Evolutionary conservation across 2,888 invertebrate species (phyloP).

Genomic region (Cheilosia grossa): DNA sequence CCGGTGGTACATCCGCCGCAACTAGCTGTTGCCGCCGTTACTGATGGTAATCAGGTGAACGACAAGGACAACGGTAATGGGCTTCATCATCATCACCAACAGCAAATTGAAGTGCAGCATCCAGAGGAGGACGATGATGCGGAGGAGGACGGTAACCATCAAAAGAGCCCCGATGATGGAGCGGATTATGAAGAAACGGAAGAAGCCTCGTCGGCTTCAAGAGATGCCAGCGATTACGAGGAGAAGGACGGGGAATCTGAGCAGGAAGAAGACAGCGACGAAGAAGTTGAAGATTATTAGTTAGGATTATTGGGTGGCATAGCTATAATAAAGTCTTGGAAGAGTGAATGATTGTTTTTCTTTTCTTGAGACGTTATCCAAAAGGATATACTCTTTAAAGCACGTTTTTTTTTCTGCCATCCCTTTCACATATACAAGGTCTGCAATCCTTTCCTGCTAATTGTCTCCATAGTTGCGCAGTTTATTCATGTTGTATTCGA

Average conservation of each 20-base stretch:
- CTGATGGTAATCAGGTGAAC: constrained; percentile 38
- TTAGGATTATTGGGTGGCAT: constrained; percentile 3
- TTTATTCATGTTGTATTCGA: too few relatives aligned
- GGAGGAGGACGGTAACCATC: constrained; percentile 73
- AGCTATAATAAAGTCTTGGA: not conserved
- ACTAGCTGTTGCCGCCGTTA: constrained; percentile 29
- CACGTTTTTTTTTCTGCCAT: too few relatives aligned
- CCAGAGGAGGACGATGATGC: constrained; percentile 70
- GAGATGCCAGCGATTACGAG: constrained; percentile 63
- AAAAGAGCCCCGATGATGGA: constrained; percentile 24
- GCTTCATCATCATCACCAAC: constrained; percentile 53
- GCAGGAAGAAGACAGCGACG: constrained; percentile 74
- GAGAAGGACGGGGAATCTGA: constrained; percentile 49
- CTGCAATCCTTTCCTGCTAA: too few relatives aligned
- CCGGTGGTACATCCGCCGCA: constrained; percentile 69
- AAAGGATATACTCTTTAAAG: too few relatives aligned
- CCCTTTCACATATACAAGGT: too few relatives aligned
- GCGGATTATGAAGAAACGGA: constrained; percentile 32
- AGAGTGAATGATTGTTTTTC: not conserved
- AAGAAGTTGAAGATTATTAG: constrained; percentile 79
- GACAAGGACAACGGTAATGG: constrained; percentile 61
- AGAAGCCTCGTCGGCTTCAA: constrained; percentile 54
- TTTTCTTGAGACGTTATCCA: too few relatives aligned
- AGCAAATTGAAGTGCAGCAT: constrained; percentile 74
- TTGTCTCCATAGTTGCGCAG: too few relatives aligned